Conservation (phyloP, 2,888 invertebrate species). For the Brachypterus glaber region DNA sequence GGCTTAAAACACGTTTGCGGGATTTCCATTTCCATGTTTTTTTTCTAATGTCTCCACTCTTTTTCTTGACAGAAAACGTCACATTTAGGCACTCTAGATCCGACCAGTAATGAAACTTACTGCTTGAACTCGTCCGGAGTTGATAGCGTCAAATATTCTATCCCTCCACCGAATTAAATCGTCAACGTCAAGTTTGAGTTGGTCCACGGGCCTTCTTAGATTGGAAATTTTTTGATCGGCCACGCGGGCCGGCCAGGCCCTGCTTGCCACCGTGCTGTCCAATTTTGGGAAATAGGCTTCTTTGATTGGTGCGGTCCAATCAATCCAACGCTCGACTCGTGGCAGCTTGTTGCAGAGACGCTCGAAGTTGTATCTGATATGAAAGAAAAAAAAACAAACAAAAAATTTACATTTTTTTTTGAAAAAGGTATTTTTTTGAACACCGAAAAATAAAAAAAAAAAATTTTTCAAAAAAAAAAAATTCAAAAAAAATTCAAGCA, state of each 20-base stretch:
- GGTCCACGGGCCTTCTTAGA: conserved; percentile 56
- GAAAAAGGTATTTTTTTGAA: no score
- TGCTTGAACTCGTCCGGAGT: conserved; percentile 49
- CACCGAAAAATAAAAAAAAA: no score
- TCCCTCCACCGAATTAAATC: conserved; percentile 67
- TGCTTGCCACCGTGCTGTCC: conserved; percentile 63
- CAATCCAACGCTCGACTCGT: conserved; percentile 52
- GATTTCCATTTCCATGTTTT: no score
- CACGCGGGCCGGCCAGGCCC: conserved; percentile 64
- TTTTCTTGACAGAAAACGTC: no score
- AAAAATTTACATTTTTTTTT: no score
- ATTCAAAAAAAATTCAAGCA: no score
- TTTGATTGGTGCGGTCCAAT: conserved; percentile 56
- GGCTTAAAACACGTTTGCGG: no score
- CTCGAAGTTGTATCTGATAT: conserved; percentile 68
- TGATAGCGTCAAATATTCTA: conserved; percentile 60
- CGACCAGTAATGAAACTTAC: no score
- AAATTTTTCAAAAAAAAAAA: no score
- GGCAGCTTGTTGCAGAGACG: conserved; percentile 60
- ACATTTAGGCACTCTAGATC: no score
- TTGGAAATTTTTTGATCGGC: conserved; percentile 47
- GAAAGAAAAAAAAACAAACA: no score
- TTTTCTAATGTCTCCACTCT: no score
- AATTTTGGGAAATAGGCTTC: conserved; percentile 79
- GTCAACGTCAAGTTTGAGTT: conserved; percentile 54